Evolutionary conservation across 2,113 vertebrate genomes (phyloP).

Genomic region (Sinocyclocheilus anshuiensis): DNA sequence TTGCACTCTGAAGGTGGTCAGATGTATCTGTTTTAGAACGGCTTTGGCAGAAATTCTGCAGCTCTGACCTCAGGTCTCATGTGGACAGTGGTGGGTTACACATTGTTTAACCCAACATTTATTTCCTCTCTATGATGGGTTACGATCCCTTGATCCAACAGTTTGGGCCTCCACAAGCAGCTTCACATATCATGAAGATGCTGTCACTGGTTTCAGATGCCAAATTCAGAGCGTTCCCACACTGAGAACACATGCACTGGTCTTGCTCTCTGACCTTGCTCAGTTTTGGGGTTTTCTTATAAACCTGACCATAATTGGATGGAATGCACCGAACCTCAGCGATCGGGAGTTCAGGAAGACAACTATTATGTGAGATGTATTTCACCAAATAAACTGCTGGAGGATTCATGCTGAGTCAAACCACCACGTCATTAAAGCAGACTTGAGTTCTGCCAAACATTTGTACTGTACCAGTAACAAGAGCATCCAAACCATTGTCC

Average conservation of each 20-base stretch:
- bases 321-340: slow-evolving; percentile 24
- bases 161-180: background rate
- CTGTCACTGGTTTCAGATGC: background rate
- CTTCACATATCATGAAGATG: background rate
- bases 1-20: background rate
- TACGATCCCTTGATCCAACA: background rate
- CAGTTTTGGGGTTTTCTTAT: slow-evolving; percentile 26
- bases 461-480: slow-evolving; percentile 27
- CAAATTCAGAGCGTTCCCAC: background rate
- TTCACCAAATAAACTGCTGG: slow-evolving; percentile 38
- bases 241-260: background rate
- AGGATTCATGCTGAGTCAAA: slow-evolving; percentile 29
- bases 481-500: slow-evolving; percentile 16
- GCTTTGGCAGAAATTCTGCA: background rate
- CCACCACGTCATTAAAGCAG: slow-evolving; percentile 24
- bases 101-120: background rate
- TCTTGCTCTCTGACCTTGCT: slow-evolving; percentile 2
- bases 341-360: slow-evolving; percentile 45
- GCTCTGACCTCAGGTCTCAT: background rate
- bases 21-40: background rate
- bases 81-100: background rate
- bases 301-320: slow-evolving; percentile 40
- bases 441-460: slow-evolving; percentile 19
- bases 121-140: background rate
- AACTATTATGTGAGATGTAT: slow-evolving; percentile 43